phyloP scores from a whole-genome alignment of 1,140 invertebrate genomes.

The Drosophila fuyamai region DNA sequence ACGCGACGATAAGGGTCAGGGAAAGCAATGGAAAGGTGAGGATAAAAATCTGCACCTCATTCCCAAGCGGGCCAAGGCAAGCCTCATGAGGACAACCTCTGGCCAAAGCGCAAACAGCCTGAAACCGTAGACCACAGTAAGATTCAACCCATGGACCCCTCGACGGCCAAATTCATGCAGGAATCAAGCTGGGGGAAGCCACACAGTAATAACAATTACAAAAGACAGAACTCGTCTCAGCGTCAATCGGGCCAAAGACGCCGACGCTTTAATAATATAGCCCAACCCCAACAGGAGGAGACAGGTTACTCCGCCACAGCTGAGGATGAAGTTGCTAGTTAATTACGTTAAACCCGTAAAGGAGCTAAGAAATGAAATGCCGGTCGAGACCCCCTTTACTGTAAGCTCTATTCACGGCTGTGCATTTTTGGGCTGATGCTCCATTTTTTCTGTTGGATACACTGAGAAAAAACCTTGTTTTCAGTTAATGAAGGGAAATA shows the following conservation, averaged over 20 bases:
- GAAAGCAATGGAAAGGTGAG: too few species aligned
- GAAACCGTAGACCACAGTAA: constrained; percentile 2
- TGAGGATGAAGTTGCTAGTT: not conserved
- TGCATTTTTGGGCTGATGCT: constrained; percentile 6
- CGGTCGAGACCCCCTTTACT: constrained; percentile 14
- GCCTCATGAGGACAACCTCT: not conserved
- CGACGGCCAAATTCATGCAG: constrained; percentile 7
- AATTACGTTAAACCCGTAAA: constrained; percentile 12
- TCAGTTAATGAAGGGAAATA: constrained; percentile 23
- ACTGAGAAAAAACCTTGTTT: constrained; percentile 21
- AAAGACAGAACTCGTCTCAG: constrained; percentile 3
- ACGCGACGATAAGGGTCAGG: too few species aligned
- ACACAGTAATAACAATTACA: not conserved
- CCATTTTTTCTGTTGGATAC: constrained; percentile 7
- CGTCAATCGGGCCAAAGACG: constrained; percentile 5
- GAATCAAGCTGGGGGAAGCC: constrained; percentile 1
- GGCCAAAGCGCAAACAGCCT: not conserved
- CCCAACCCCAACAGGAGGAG: constrained; percentile 2
- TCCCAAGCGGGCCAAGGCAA: constrained; percentile 2
- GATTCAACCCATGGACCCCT: constrained; percentile 10
- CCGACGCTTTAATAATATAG: constrained; percentile 5
- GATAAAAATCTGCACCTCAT: not conserved
- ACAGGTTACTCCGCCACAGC: not conserved
- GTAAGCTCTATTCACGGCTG: constrained; percentile 28
- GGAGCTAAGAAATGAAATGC: constrained; percentile 19